Percentiles rank a stretch among this genome's conserved stretches.
phyloP scores from a whole-genome alignment of 2,888 invertebrate genomes.

The Drosophila prolongata region DNA sequence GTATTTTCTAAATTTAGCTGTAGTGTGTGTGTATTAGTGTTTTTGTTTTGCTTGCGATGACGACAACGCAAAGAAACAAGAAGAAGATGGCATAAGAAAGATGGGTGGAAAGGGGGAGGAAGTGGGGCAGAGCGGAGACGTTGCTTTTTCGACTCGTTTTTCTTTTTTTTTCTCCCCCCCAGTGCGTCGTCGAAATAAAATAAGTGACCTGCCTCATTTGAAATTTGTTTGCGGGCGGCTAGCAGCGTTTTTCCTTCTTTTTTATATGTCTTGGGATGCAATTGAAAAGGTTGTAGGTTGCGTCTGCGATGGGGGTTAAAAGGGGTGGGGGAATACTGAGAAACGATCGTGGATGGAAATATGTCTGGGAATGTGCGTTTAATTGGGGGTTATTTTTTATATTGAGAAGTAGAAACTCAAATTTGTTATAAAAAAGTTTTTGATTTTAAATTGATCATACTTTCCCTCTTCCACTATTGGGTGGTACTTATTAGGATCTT shows the following conservation, averaged over 20 bases:
- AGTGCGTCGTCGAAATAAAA: slow-evolving; percentile 64
- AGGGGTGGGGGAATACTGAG: not conserved
- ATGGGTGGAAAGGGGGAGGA: slow-evolving; percentile 3
- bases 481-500: too few species aligned
- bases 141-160: slow-evolving; percentile 26
- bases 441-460: too few species aligned
- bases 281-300: slow-evolving; percentile 26
- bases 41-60: slow-evolving; percentile 55
- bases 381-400: not conserved
- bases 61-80: slow-evolving; percentile 26
- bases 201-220: slow-evolving; percentile 77
- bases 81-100: slow-evolving; percentile 7
- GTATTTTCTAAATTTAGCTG: slow-evolving; percentile 76
- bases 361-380: slow-evolving; percentile 23
- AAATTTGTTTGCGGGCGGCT: slow-evolving; percentile 63
- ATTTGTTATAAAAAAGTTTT: too few species aligned
- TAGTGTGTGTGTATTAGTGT: slow-evolving; percentile 32
- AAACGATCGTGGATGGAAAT: slow-evolving; percentile 13
- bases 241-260: slow-evolving; percentile 16
- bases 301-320: not conserved
- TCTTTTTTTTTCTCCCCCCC: slow-evolving; percentile 20
- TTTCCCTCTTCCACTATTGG: too few species aligned
- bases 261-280: slow-evolving; percentile 23
- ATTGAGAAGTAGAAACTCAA: not conserved
- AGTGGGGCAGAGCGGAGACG: slow-evolving; percentile 12